Evolutionary conservation across 2,888 invertebrate species (phyloP).

Genomic region (Scaptomyza parva): DNA sequence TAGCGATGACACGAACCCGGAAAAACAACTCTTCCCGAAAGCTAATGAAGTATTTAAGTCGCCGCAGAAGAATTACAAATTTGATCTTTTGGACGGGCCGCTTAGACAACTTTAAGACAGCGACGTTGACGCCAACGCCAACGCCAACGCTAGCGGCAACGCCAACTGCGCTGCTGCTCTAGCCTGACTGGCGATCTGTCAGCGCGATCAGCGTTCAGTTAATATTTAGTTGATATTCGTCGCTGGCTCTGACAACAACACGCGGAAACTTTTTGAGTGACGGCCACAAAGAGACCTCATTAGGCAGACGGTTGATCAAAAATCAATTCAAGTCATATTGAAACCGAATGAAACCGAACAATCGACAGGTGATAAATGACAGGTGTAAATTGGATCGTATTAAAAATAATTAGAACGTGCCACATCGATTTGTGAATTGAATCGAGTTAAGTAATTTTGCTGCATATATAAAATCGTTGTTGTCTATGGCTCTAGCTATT

Average conservation of each 20-base stretch:
- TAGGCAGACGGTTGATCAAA: conserved; percentile 12
- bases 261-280: conserved; percentile 56
- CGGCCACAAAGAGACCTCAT: conserved; percentile 30
- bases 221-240: conserved; percentile 50
- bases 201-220: conserved; percentile 48
- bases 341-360: conserved; percentile 4
- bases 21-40: conserved; percentile 17
- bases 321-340: conserved; percentile 10
- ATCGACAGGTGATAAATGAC: conserved; percentile 13
- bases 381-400: conserved; percentile 29
- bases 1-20: conserved; percentile 31
- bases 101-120: conserved; percentile 63
- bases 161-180: conserved; percentile 43
- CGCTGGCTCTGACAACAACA: conserved; percentile 64
- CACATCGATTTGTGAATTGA: conserved; percentile 31
- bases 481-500: conserved; percentile 55
- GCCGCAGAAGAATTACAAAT: conserved; percentile 48
- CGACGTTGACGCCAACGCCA: conserved; percentile 17
- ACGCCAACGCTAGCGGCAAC: too few species aligned
- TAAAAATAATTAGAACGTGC: conserved; percentile 39
- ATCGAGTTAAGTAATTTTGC: conserved; percentile 40
- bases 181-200: conserved; percentile 64
- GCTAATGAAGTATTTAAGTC: conserved; percentile 21
- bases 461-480: neutral
- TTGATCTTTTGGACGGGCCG: conserved; percentile 60